Base-by-base conservation (phyloP, 1,140 invertebrate genomes). In the Drosophila setifemur region DNA sequence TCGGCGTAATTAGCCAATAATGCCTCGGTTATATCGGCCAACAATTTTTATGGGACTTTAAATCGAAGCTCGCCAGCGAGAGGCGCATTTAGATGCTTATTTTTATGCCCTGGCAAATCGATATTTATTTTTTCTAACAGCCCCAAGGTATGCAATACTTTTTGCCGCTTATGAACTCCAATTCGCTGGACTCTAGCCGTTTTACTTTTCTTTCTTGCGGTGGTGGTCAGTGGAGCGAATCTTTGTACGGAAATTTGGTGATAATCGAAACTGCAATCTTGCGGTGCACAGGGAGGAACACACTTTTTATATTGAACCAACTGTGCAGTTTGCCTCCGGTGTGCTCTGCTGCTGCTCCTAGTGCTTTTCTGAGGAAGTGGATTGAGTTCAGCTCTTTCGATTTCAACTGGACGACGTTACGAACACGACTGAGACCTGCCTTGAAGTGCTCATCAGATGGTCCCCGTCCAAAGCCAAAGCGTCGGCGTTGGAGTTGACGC, bases 401-500 rank as follows among this genome's bases (percentile, higher is more conserved):
- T 73, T 82, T 53, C 43, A 71, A 86, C 78, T 83, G 70, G 70
- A 77, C 81, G 81, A 86, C 63, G 81, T 66, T 76, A 76, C 54
- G 68, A 81, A 81, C 63, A 86, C 81, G 75, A 85, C 81, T 85
- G 66, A 85, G 25, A 40, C 58, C 48, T 83, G 52, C 23, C 42
- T 52, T 69, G 53, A 67, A 37, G 60, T 33, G 58, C 58, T 39
- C 53, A 11, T 25, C 6, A 61, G 58, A 40, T 39, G 35, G 29
- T 42, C 18, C 52, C 55, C 57, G 18, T 43, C 16, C 53, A 50
- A 81, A 76, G 53, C 63, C 74, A 83, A 66, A 63, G 79, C 79
- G 79, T 67, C 79, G 74, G 79, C 79, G 79, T 83, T 83, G 79
- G 79, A 83, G 79, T 83, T 83, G 79, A 85, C 79, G 79, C 79